Evolutionary conservation across 2,113 vertebrate species (phyloP).

Genomic region (Phaethornis superciliosus): DNA sequence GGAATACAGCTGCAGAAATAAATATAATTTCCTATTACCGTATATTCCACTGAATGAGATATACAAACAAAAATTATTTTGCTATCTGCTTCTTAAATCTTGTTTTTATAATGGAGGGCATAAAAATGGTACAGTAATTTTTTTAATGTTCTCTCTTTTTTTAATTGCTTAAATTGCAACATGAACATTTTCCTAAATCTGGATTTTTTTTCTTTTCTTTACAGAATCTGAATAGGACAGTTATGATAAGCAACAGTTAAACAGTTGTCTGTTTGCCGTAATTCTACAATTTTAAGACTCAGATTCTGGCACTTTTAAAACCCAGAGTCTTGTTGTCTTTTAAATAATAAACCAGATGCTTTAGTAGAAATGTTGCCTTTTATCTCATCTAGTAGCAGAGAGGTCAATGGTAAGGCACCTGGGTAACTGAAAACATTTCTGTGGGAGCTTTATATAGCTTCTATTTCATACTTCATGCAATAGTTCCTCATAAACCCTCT

Average conservation of each 20-base stretch:
- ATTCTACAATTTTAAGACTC: background rate
- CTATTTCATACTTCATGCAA: background rate
- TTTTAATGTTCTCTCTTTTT: background rate
- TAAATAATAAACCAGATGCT: background rate
- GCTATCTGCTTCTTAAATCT: background rate
- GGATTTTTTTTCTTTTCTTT: background rate
- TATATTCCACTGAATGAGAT: background rate
- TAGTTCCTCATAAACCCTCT: background rate
- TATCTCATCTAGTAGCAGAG: background rate
- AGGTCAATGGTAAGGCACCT: background rate
- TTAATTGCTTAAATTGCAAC: background rate
- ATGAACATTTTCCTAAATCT: background rate
- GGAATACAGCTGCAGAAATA: background rate
- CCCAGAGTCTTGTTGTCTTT: background rate
- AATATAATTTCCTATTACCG: background rate
- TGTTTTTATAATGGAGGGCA: background rate
- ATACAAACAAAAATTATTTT: background rate
- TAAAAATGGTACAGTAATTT: background rate
- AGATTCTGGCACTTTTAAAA: background rate
- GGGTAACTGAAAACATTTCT: background rate
- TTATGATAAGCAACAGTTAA: background rate
- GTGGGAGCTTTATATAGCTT: background rate
- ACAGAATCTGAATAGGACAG: background rate
- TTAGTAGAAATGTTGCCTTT: background rate
- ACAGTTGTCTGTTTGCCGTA: background rate